Percentiles rank a stretch among this genome's conserved stretches.
phyloP scores from a whole-genome alignment of 2,888 invertebrate genomes.

The Diachrysia chrysitis region DNA sequence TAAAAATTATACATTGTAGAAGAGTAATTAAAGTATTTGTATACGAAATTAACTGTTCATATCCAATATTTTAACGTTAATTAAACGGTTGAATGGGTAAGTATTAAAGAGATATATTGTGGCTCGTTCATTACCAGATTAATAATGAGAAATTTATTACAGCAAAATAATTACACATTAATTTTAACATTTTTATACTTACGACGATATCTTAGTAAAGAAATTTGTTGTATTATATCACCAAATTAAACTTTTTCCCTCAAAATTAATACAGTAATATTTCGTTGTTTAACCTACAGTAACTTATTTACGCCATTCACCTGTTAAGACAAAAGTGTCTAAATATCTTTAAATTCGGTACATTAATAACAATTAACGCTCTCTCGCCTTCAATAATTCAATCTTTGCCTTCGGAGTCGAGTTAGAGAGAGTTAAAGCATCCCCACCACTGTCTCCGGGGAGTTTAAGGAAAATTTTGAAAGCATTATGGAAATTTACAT shows the following conservation, averaged over 20 bases:
- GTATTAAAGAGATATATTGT: slow-evolving; percentile 34
- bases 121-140: slow-evolving; percentile 30
- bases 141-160: slow-evolving; percentile 19
- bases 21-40: slow-evolving; percentile 8
- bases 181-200: not conserved
- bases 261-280: too few relatives aligned
- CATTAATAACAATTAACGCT: slow-evolving; percentile 74
- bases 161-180: not conserved
- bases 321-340: slow-evolving; percentile 43
- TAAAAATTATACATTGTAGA: not conserved
- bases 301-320: slow-evolving; percentile 41
- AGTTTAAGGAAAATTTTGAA: slow-evolving; percentile 48
- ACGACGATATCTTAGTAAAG: not conserved
- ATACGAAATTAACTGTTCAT: slow-evolving; percentile 21
- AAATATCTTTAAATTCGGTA: slow-evolving; percentile 62
- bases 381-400: slow-evolving; percentile 75
- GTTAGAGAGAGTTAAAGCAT: slow-evolving; percentile 69
- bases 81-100: slow-evolving; percentile 24
- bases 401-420: slow-evolving; percentile 69
- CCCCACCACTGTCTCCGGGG: slow-evolving; percentile 54
- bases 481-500: slow-evolving; percentile 56
- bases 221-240: not conserved
- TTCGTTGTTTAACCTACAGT: slow-evolving; percentile 31
- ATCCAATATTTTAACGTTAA: slow-evolving; percentile 32
- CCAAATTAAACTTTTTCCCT: too few relatives aligned